Base-by-base conservation (phyloP, 1,140 invertebrate genomes). In the Ceratitis capitata region DNA sequence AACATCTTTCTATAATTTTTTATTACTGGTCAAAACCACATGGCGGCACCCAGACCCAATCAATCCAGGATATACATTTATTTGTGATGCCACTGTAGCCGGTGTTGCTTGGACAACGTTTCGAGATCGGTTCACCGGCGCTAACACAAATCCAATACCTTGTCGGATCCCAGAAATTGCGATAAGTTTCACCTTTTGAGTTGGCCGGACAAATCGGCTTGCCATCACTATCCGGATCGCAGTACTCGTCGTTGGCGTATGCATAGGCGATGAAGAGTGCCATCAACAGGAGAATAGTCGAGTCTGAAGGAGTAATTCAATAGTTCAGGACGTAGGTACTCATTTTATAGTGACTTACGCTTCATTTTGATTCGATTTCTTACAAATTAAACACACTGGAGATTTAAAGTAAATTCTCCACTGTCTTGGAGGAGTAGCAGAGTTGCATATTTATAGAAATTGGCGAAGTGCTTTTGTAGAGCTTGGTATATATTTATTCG, bases 41-140 rank as follows among this genome's bases (percentile, higher is more conserved):
- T 82, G 78, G 78, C 7, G 78, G 42, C n/a, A 82, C 78, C 78
- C 78, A 82, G 9, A 47, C 78, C 78, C 78, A 82, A 47, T 82
- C 47, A 7, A 14, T 82, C 78, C 78, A 82, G 23, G 39, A 1
- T n/a, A 82, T 35, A 19, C 78, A 82, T 82, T 51, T 51, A 51
- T 51, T 51, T 19, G 14, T 69, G 1, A 19, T 35, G 26, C 23
- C 26, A 47, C 39, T 47, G 16, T 26, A 82, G 16, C 39, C 78
- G 14, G 78, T 82, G 26, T 47, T 26, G 19, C 23, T 49, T 6
- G 78, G 78, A 23, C 78, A 82, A 2, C 23, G 10, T 82, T 26
- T 10, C 7, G 42, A 16, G 19, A 26, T 47, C 9, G 47, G 78
- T 19, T 82, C 42, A 82, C 78, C 78, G 12, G 39, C 9, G 5